Evolutionary conservation across 2,888 invertebrate genomes (phyloP).

Genomic region (Protophormia terraenovae): DNA sequence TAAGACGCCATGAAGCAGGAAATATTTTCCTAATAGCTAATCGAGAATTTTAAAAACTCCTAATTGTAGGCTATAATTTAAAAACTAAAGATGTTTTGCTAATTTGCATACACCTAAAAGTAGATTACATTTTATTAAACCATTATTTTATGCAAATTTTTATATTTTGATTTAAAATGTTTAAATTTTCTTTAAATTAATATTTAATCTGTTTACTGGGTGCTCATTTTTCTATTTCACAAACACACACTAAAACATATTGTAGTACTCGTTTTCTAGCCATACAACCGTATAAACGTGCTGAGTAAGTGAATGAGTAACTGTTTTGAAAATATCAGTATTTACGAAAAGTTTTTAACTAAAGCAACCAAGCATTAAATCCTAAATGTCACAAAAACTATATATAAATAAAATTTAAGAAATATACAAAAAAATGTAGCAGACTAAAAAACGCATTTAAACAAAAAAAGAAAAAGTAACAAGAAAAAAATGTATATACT

Average conservation of each 20-base stretch:
- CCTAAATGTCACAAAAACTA: constrained; percentile 56
- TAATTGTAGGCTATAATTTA: too few relatives aligned
- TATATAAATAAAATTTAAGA: constrained; percentile 7
- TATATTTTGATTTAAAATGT: too few relatives aligned
- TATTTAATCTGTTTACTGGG: not conserved
- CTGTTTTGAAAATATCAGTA: constrained; percentile 27
- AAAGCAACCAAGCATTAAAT: constrained; percentile 64
- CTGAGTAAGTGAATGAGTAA: not conserved
- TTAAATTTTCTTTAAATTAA: not conserved
- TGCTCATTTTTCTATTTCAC: not conserved
- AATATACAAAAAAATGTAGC: not conserved
- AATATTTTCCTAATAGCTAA: too few relatives aligned
- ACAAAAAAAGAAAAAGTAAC: not conserved
- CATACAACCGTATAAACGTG: not conserved
- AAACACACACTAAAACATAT: too few relatives aligned
- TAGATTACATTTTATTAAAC: too few relatives aligned
- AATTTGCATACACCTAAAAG: too few relatives aligned
- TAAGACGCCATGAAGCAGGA: too few relatives aligned
- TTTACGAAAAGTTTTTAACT: constrained; percentile 51
- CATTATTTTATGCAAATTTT: too few relatives aligned
- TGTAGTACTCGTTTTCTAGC: not conserved
- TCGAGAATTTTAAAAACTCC: too few relatives aligned
- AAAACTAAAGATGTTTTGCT: too few relatives aligned
- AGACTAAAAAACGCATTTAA: not conserved
- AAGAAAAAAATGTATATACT: constrained; percentile 3